A percentile compares a stretch with the other conserved stretches of the same genome.
Evolutionary conservation across 2,888 invertebrate genomes (phyloP).

Genomic region (Xanthorhoe designata): DNA sequence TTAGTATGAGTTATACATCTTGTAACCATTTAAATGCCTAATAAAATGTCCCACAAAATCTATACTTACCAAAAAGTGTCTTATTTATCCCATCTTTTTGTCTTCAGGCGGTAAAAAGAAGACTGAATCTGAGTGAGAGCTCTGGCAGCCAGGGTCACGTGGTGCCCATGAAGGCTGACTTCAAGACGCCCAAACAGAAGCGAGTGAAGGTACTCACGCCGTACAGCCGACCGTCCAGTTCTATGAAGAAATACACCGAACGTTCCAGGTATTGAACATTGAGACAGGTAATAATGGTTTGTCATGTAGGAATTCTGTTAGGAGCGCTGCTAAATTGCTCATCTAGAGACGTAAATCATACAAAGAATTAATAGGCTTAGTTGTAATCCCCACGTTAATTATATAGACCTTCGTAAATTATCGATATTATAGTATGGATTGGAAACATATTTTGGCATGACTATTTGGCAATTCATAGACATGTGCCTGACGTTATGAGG

Average conservation of each 20-base stretch:
- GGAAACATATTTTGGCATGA: constrained; percentile 1
- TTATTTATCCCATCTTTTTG: constrained; percentile 35
- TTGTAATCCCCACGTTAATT: neutral
- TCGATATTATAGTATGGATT: neutral
- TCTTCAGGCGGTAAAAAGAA: constrained; percentile 91
- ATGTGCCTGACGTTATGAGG: neutral
- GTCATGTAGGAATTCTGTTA: neutral
- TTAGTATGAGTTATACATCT: no score
- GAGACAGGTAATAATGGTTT: constrained; percentile 61
- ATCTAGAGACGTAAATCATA: neutral
- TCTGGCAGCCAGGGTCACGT: constrained; percentile 85
- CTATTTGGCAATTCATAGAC: neutral
- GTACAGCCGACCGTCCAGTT: constrained; percentile 83
- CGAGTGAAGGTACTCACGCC: constrained; percentile 80
- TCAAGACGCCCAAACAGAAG: constrained; percentile 88
- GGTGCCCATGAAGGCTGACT: constrained; percentile 87
- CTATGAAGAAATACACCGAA: constrained; percentile 84
- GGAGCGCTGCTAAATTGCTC: neutral
- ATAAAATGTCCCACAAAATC: neutral
- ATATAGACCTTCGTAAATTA: neutral
- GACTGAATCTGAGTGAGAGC: constrained; percentile 90
- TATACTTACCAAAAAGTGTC: neutral
- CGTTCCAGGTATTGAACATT: constrained; percentile 73
- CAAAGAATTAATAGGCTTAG: no score
- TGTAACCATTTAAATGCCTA: no score